These are phyloP conservation scores for Dolichallabes microphthalmus DNA, from an alignment of 2,113 vertebrate species.

Conservation along the genomic window DNA sequence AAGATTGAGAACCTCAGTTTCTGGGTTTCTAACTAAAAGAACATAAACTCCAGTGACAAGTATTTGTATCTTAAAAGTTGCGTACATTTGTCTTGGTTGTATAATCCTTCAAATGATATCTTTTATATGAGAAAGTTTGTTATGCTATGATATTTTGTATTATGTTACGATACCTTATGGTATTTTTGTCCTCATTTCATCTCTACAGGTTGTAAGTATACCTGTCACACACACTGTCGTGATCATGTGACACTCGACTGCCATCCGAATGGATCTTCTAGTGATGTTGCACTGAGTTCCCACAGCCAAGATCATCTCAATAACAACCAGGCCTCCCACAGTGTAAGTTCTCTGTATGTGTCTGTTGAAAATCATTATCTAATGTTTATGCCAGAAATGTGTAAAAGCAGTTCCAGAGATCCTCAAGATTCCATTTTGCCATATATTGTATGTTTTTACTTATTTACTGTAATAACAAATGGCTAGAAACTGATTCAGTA, in stretches of 20 bases:
- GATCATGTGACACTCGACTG: constrained; percentile 71
- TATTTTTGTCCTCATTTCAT: constrained; percentile 9
- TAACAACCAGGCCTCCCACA: constrained; percentile 63
- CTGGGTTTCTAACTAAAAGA: not conserved
- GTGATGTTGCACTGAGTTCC: constrained; percentile 35
- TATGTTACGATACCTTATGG: not conserved
- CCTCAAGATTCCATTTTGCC: not conserved
- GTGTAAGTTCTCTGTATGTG: constrained; percentile 60
- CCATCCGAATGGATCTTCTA: constrained; percentile 54
- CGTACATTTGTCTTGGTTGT: not conserved
- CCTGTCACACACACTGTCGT: constrained; percentile 72
- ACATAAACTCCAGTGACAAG: not conserved
- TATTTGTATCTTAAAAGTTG: not conserved
- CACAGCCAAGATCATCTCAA: constrained; percentile 67
- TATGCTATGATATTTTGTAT: not conserved
- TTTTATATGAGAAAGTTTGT: not conserved
- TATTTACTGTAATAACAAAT: not conserved
- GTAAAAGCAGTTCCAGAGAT: not conserved
- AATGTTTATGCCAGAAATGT: not conserved
- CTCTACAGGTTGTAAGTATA: constrained; percentile 73
- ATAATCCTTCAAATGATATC: not conserved
- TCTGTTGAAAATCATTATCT: not conserved
- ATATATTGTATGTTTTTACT: not conserved
- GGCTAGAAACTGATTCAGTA: not conserved
- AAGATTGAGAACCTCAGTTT: not conserved